A percentile compares a stretch with the other conserved stretches of the same genome.
phyloP scores from a whole-genome alignment of 2,888 invertebrate genomes.

The Eupsilia transversa region DNA sequence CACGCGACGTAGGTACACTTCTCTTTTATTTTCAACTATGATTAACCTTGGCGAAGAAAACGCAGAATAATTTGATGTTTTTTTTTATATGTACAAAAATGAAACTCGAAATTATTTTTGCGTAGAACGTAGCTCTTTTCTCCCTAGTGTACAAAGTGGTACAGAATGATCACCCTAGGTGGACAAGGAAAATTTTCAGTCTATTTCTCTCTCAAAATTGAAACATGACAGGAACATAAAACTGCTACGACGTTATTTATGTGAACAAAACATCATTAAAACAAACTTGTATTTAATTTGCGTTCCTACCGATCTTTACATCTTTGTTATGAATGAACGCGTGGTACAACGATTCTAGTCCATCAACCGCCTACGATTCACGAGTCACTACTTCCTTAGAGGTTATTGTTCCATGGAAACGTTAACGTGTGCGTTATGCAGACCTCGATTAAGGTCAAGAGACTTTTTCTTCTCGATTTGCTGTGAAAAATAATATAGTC shows the following conservation, averaged over 20 bases:
- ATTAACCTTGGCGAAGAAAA: constrained; percentile 5
- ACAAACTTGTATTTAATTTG: constrained; percentile 35
- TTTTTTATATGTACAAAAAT: background rate
- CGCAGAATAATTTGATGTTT: background rate
- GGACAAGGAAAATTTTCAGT: background rate
- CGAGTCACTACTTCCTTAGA: constrained; percentile 67
- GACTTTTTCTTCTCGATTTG: constrained; percentile 44
- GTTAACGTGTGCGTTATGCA: constrained; percentile 58
- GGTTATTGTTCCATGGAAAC: constrained; percentile 74
- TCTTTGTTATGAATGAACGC: constrained; percentile 58
- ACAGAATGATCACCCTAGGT: background rate
- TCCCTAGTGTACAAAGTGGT: background rate
- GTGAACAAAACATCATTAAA: background rate
- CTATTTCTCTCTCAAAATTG: background rate
- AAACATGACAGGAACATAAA: background rate
- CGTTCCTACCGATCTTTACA: constrained; percentile 45
- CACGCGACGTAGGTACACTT: background rate
- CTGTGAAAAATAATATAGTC: constrained; percentile 32
- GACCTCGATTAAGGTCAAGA: constrained; percentile 61
- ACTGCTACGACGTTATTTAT: background rate
- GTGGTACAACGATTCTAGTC: constrained; percentile 50
- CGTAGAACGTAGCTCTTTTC: background rate
- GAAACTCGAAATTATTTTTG: background rate
- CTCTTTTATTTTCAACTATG: constrained; percentile 17
- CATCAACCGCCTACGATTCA: constrained; percentile 66